phyloP scores from a whole-genome alignment of 2,113 vertebrate species.

The Toxotes jaculatrix region DNA sequence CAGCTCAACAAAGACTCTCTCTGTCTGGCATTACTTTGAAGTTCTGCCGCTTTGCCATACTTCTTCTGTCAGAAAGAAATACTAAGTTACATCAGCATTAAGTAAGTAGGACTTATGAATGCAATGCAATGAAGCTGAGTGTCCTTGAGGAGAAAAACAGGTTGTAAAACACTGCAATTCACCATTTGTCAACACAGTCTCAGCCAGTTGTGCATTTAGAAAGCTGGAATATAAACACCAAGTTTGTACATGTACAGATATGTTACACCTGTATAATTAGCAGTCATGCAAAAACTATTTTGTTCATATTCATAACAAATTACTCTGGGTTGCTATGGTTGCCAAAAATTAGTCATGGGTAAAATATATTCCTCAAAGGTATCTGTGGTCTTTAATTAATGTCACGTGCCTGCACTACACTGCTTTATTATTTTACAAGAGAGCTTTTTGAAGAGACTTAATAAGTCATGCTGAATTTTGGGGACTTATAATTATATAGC shows the following conservation, averaged over 20 bases:
- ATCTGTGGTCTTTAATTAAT: background rate
- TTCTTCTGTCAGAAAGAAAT: conserved; percentile 31
- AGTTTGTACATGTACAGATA: background rate
- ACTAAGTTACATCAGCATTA: conserved; percentile 27
- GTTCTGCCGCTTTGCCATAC: conserved; percentile 29
- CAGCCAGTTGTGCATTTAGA: background rate
- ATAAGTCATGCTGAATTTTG: background rate
- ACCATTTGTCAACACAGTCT: background rate
- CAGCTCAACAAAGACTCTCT: conserved; percentile 56
- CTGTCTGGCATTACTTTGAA: conserved; percentile 63
- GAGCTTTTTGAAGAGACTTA: background rate
- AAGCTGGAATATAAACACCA: background rate
- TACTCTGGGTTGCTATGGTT: background rate
- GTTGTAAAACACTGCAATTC: background rate
- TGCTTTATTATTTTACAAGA: background rate
- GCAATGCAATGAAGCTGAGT: background rate
- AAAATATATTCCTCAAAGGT: background rate
- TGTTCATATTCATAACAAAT: background rate
- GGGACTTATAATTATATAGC: background rate
- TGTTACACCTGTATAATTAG: background rate
- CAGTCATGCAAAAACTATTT: background rate
- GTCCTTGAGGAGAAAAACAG: background rate
- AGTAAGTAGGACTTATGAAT: conserved; percentile 1
- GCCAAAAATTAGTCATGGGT: background rate
- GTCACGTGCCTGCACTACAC: background rate